These are phyloP conservation scores for Drosophila pseudotakahashii DNA, from an alignment of 2,888 invertebrate species.

Conservation along the genomic window DNA sequence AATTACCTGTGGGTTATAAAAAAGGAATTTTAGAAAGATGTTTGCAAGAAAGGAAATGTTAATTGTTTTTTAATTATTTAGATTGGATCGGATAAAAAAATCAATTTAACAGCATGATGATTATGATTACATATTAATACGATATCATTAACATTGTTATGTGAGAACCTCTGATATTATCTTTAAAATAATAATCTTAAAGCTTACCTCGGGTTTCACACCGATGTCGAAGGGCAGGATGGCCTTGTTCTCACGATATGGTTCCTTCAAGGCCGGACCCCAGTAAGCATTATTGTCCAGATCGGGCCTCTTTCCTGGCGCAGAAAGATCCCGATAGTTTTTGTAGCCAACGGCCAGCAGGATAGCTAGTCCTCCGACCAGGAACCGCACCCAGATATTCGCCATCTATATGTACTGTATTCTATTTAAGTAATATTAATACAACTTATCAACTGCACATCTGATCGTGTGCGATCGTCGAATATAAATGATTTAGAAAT, in stretches of 20 bases:
- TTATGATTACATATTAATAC: too few relatives aligned
- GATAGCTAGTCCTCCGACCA: constrained; percentile 69
- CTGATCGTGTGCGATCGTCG: constrained; percentile 4
- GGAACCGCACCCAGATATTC: constrained; percentile 62
- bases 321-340: constrained; percentile 74
- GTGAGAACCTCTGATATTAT: not conserved
- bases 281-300: constrained; percentile 81
- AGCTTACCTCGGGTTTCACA: constrained; percentile 71
- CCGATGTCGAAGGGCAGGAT: constrained; percentile 78
- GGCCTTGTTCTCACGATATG: constrained; percentile 78
- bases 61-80: too few relatives aligned
- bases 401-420: constrained; percentile 48
- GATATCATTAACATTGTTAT: not conserved
- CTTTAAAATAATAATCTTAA: not conserved
- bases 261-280: constrained; percentile 77
- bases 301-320: constrained; percentile 76
- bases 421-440: not conserved
- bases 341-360: constrained; percentile 75
- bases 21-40: not conserved
- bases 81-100: too few relatives aligned
- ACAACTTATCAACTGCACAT: not conserved
- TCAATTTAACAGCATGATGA: too few relatives aligned
- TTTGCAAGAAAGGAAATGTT: too few relatives aligned
- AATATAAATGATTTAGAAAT: constrained; percentile 29
- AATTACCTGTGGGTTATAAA: constrained; percentile 84